Evolutionary conservation across 1,140 invertebrate species (phyloP), one percentile per base, ranked within the genome.

Genomic region (Mercenaria mercenaria): DNA sequence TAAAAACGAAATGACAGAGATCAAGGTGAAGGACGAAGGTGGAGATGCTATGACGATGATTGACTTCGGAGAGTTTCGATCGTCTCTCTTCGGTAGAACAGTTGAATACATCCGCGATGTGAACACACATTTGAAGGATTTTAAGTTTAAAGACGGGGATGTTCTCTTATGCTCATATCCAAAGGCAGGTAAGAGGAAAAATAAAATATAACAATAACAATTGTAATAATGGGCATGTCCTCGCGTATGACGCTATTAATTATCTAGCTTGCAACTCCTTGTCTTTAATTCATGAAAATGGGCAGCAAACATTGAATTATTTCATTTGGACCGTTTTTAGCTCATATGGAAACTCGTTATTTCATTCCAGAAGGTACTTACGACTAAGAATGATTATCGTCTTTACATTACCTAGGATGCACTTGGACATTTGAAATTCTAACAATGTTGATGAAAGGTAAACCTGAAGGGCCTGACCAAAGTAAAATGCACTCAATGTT

Each of bases 361-460:
- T n/a, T n/a, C n/a, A n/a, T n/a, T n/a, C n/a, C n/a, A n/a, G n/a
- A n/a, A n/a, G n/a, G n/a, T n/a, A n/a, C n/a, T n/a, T n/a, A n/a
- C n/a, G n/a, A n/a, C n/a, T n/a, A n/a, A n/a, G n/a, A n/a, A n/a
- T n/a, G n/a, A n/a, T n/a, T n/a, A n/a, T n/a, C n/a, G n/a, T n/a
- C n/a, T n/a, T n/a, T n/a, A n/a, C n/a, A n/a, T n/a, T n/a, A n/a
- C n/a, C n/a, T 56, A 85, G 82, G 82, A 26, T 72, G 64, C 23
- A 85, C 82, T 15, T 85, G 82, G 82, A 85, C 82, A 11, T 85
- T 32, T 74, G 82, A 85, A 47, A 85, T 85, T 13, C 39, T 85
- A 43, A 85, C 82, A 13, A 85, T 85, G 82, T 29, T 85, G 23
- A 26, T 85, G 29, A 69, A 85, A 29, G 29, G 64, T n/a, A 47